Evolutionary conservation across 2,113 vertebrate species (phyloP), one percentile per base, ranked within the genome.

Genomic region (Podarcis raffonei): DNA sequence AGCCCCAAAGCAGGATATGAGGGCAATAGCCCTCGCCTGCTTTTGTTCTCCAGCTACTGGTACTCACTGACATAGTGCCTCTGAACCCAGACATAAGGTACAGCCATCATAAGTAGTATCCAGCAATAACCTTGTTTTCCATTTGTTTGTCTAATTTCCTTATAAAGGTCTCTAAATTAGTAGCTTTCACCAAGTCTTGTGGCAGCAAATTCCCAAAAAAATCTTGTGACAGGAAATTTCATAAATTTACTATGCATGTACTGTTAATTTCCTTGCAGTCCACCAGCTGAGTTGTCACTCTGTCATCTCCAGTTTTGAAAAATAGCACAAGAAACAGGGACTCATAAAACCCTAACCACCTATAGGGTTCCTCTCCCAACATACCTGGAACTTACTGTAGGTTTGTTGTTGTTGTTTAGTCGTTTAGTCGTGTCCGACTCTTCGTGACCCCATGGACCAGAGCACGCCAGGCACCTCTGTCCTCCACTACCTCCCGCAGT

Each of bases 311-410:
- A 69, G 27, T 16, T 35, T 37, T 75, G 16, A 35, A 37, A 83
- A 53, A 37, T 53, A 68, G 87, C 78, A 16, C 75, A 35, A 91
- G 81, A 71, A 27, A 86, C 1, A 75, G 18, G 83, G n/a, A 9
- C 5, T 77, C 37, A 72, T 72, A 18, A 18, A 25, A 77, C 8
- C 3, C 8, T 42, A 27, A n/a, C 27, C 42, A 30, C 27, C 27
- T 23, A n/a, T 30, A 79, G 42, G 37, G 57, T 5, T n/a, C 1
- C n/a, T 22, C 35, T 76, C 32, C 0, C 79, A 32, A 88, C 85
- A 23, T 92, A 85, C 59, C 85, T 25, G 75, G 89, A 89, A 83
- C 32, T 81, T 88, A 35, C 30, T 90, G 30, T 57, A 86, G 48
- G 2, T 71, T 93, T 91, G n/a, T n/a, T n/a, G n/a, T n/a, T n/a